Percentiles rank a stretch among this genome's conserved stretches.
These are phyloP conservation scores for Neolamprologus falcicula DNA, from an alignment of 2,113 vertebrate genomes.

Conservation along the genomic window DNA sequence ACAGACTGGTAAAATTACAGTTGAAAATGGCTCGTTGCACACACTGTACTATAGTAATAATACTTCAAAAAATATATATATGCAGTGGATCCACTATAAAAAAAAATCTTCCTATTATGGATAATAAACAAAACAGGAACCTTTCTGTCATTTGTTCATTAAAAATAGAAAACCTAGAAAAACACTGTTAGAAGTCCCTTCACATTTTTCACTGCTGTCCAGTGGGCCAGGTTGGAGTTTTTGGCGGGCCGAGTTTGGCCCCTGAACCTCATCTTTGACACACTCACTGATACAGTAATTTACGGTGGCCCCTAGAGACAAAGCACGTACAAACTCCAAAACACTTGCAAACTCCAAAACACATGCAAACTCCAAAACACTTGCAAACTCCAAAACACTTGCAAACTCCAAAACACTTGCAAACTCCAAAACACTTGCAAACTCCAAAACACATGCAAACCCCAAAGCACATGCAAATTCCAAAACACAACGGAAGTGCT, in stretches of 20 bases:
- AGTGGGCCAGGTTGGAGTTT: background rate
- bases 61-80: background rate
- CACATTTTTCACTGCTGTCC: background rate
- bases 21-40: background rate
- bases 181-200: background rate
- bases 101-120: background rate
- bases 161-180: background rate
- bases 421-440: too few species aligned
- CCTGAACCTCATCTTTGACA: background rate
- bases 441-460: too few species aligned
- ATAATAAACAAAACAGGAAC: background rate
- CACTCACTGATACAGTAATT: background rate
- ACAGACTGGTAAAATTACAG: background rate
- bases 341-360: too few species aligned
- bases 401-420: too few species aligned
- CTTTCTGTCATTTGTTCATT: background rate
- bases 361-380: too few species aligned
- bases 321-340: too few species aligned
- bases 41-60: background rate
- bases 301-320: too few species aligned
- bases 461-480: too few species aligned
- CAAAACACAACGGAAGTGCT: too few species aligned
- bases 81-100: background rate
- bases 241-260: background rate
- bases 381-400: too few species aligned